Percentiles rank a stretch among this genome's conserved stretches.
Conservation (phyloP, 2,113 vertebrate species). For the Pogonocichla stellata region DNA sequence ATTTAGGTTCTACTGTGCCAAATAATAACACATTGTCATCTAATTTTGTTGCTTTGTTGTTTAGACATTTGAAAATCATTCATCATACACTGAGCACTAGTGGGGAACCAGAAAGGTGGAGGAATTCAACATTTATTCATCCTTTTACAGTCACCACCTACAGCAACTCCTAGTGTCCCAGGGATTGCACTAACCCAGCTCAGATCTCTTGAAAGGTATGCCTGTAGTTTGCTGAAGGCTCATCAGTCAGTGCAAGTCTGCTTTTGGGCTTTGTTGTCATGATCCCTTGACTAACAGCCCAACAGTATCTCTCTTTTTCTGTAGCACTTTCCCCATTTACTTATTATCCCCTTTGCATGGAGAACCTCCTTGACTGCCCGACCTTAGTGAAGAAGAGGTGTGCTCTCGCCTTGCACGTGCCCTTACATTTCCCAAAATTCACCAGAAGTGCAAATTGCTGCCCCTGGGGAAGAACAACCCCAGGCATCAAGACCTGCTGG, state of each 20-base stretch:
- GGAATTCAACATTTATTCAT: background rate
- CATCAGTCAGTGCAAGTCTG: background rate
- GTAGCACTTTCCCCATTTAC: background rate
- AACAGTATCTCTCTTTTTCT: background rate
- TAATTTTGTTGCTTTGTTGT: background rate
- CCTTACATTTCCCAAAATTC: background rate
- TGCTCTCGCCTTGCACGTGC: fast-evolving
- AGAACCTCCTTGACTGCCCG: background rate
- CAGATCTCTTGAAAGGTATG: background rate
- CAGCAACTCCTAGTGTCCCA: background rate
- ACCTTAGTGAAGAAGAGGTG: background rate
- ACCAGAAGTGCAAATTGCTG: background rate
- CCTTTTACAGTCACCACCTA: background rate
- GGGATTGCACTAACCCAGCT: background rate
- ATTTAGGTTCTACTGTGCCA: background rate
- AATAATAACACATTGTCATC: background rate
- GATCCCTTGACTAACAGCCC: background rate
- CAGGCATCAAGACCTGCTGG: background rate
- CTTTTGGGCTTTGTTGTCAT: background rate
- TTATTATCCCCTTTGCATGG: background rate
- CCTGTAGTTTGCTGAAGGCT: background rate
- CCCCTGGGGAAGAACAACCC: background rate
- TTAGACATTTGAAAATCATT: background rate
- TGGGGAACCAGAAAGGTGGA: background rate
- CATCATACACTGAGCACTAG: background rate